Evolutionary conservation across 2,888 invertebrate genomes (phyloP), one percentile per base, ranked within the genome.

Genomic region (Proisotoma minuta): DNA sequence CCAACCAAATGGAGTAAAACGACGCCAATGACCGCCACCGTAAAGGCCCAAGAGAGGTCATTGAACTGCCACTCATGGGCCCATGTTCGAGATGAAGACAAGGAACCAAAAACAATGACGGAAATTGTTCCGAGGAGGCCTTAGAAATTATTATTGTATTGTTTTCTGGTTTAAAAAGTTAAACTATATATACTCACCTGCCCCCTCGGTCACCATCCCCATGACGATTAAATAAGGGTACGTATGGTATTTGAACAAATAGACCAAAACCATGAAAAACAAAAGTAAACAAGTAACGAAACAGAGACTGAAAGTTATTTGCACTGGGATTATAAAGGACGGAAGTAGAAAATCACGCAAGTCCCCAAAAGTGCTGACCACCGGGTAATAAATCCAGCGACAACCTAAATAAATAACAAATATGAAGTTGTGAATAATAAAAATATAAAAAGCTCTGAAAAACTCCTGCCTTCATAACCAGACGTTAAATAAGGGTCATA

Each of bases 11-110:
- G 78, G 54, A 85, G 84, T 5, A 87, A 81, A 0, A 90, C 82
- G 1, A 87, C 83, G 5, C 92, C 92, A 5, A 89, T 86, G 23
- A 88, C 88, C 3, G 84, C 93, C 26, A 96, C 78, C 0, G 88
- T 89, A 76, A 93, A 97, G 0, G 94, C 94, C 92, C 94, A 97
- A 2, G 95, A 94, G 70, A 96, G 86, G 80, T 90, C 94, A 78
- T 97, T 97, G 78, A 95, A 94, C 10, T 89, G 87, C 76, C 95
- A 91, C 66, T 90, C 91, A 0, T 94, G 94, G 90, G 97, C 93
- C 89, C 95, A 93, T n/a, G 86, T 88, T 66, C 90, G 85, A 5
- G 87, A 85, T 78, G 93, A 93, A 2, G 89, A 93, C 71, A 87
- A 82, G 28, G 85, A 84, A 0, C 93, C 96, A 78, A 96, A 97